Base-by-base conservation (phyloP, 2,113 vertebrate species). In the Perca schrenkii region DNA sequence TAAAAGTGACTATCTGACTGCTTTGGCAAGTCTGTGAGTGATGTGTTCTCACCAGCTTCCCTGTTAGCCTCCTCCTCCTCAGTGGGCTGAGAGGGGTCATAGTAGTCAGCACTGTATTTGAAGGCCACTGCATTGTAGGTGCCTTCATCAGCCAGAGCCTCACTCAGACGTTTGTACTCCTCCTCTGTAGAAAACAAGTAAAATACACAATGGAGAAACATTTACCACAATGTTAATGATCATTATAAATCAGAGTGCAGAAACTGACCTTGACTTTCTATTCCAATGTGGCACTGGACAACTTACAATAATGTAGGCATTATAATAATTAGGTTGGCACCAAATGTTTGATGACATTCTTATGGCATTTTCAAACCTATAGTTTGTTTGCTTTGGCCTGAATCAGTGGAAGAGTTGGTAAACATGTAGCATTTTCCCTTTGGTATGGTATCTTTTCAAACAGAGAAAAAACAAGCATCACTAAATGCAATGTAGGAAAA, bases 161-260 rank as follows among this genome's bases (percentile, higher is more conserved):
- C 98, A 54, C 97, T 99, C 91, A 99, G 92, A 67, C 98, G 96
- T 91, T 98, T 99, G 91, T 99, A 99, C 95, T 99, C 98, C 93
- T 99, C 98, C 96, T 99, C 98, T 99, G 97, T 34, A 8, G 47
- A 46, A 79, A 16, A 80, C 14, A 79, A 66, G 6, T 66, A 40
- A 60, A 25, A 54, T 4, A 78, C 19, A 62, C 19, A 34, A 67
- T 0, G 46, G 14, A 79, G 15, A 43, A 25, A 21, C 14, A 22
- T 50, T 49, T 17, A 73, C 1, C 10, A 74, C 49, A 36, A 13
- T n/a, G 14, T 1, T 15, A 5, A 15, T 1, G 1, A 60, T 58
- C 1, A 16, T 50, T 52, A 49, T 3, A 25, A 47, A 71, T 61
- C 47, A 61, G 52, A 25, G 0, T 28, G 49, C 25, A 67, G 36